These are phyloP conservation scores for Danionella dracula DNA, from an alignment of 2,797 vertebrate genomes.

Conservation along the genomic window DNA sequence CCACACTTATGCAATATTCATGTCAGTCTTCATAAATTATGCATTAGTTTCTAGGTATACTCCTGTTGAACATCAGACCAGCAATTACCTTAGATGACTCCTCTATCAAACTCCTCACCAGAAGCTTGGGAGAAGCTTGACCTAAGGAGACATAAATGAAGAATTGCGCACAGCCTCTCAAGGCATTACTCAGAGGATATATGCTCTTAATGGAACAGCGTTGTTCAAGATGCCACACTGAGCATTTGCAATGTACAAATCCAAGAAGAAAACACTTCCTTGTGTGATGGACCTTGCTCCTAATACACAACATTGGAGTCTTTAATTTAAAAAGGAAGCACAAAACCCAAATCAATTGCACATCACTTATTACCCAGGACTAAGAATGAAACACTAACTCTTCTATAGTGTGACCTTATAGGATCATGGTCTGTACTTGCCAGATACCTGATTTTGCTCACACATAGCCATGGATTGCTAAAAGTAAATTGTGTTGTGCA, in stretches of 20 bases:
- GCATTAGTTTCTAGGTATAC: constrained; percentile 25
- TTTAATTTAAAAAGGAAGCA: constrained; percentile 52
- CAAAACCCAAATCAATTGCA: not conserved
- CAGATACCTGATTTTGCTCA: constrained; percentile 1
- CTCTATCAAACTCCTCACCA: constrained; percentile 3
- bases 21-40: constrained; percentile 37
- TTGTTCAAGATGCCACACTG: constrained; percentile 36
- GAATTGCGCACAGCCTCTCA: constrained; percentile 25
- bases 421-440: not conserved
- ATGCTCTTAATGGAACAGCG: constrained; percentile 37
- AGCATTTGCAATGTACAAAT: constrained; percentile 25
- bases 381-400: constrained; percentile 3
- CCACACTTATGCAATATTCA: constrained; percentile 27
- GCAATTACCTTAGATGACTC: constrained; percentile 4
- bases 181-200: constrained; percentile 38
- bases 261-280: constrained; percentile 38
- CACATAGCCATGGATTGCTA: constrained; percentile 10
- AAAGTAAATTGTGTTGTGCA: constrained; percentile 10
- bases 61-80: constrained; percentile 18
- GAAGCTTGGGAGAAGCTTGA: constrained; percentile 7
- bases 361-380: constrained; percentile 1
- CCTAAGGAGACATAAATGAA: constrained; percentile 24
- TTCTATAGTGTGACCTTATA: constrained; percentile 7
- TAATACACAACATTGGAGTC: constrained; percentile 51
- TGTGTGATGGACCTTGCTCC: constrained; percentile 46